Conservation (phyloP, 2,888 invertebrate species). For the Epinotia nisella region DNA sequence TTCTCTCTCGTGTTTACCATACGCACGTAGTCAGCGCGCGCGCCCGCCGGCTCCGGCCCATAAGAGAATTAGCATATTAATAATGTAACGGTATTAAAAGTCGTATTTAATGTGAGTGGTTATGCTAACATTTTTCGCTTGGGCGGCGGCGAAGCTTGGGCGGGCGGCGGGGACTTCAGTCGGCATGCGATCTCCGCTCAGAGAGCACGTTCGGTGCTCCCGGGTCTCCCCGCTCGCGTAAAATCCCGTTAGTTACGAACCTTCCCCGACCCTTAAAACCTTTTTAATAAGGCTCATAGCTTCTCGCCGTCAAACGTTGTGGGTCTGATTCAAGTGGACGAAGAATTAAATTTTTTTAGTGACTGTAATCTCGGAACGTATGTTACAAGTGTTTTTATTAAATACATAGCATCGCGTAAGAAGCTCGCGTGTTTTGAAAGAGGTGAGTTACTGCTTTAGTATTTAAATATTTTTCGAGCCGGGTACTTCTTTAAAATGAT, state of each 20-base stretch:
- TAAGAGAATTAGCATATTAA: slow-evolving; percentile 58
- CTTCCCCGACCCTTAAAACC: slow-evolving; percentile 25
- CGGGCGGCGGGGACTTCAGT: slow-evolving; percentile 76
- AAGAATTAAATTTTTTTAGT: slow-evolving; percentile 19
- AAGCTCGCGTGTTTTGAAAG: slow-evolving; percentile 27
- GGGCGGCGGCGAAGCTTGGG: slow-evolving; percentile 74
- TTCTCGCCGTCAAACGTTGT: not conserved
- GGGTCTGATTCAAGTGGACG: slow-evolving; percentile 9
- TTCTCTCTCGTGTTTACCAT: slow-evolving; percentile 19
- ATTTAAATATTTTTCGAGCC: not conserved
- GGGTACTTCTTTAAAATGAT: slow-evolving; percentile 18
- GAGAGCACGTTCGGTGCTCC: slow-evolving; percentile 57
- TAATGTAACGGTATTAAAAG: slow-evolving; percentile 62
- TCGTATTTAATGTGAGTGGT: slow-evolving; percentile 53
- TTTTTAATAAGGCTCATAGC: not conserved
- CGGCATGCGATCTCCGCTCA: slow-evolving; percentile 63
- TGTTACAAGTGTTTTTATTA: slow-evolving; percentile 26
- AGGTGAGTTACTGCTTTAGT: slow-evolving; percentile 36
- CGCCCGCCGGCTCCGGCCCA: slow-evolving; percentile 22
- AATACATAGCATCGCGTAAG: slow-evolving; percentile 9
- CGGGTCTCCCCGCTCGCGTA: slow-evolving; percentile 44
- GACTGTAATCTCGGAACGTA: slow-evolving; percentile 23
- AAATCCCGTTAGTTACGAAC: slow-evolving; percentile 18
- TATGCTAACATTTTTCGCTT: slow-evolving; percentile 66
- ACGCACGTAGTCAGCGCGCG: slow-evolving; percentile 3